Evolutionary conservation across 2,888 invertebrate species (phyloP).

Genomic region (Nomada goodeniana): DNA sequence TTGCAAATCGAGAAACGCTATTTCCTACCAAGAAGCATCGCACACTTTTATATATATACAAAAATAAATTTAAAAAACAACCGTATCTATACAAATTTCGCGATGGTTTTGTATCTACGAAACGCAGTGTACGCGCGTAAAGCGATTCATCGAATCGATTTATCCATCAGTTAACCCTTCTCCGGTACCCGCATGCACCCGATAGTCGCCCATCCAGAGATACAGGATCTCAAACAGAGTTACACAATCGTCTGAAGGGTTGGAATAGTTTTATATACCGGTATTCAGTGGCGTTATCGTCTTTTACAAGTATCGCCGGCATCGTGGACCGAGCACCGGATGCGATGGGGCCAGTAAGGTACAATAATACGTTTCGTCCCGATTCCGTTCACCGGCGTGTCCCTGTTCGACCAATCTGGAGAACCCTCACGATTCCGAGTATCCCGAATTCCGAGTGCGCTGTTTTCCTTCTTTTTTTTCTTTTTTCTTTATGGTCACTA

Average conservation of each 20-base stretch:
- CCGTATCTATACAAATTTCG: too few relatives aligned
- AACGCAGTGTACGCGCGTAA: too few relatives aligned
- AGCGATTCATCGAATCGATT: constrained; percentile 1
- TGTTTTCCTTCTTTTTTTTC: constrained; percentile 53
- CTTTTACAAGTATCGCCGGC: constrained; percentile 47
- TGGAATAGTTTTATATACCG: constrained; percentile 37
- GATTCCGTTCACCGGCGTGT: constrained; percentile 14
- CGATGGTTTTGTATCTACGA: too few relatives aligned
- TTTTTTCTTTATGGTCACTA: constrained; percentile 59
- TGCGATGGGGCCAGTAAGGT: constrained; percentile 39
- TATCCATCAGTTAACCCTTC: neutral
- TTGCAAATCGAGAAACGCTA: too few relatives aligned
- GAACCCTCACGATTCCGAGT: constrained; percentile 65
- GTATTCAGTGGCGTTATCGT: constrained; percentile 53
- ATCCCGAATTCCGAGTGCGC: constrained; percentile 64
- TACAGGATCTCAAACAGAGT: constrained; percentile 28
- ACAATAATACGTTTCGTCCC: constrained; percentile 53
- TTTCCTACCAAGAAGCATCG: too few relatives aligned
- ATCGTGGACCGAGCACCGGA: constrained; percentile 23
- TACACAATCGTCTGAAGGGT: constrained; percentile 19
- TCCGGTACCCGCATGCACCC: neutral
- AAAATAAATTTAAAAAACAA: too few relatives aligned
- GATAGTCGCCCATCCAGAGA: neutral
- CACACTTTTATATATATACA: too few relatives aligned
- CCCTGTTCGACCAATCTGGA: neutral